These are phyloP conservation scores for Montipora efflorescens DNA, from an alignment of 64 coral and sea anemone species.

Conservation along the genomic window DNA sequence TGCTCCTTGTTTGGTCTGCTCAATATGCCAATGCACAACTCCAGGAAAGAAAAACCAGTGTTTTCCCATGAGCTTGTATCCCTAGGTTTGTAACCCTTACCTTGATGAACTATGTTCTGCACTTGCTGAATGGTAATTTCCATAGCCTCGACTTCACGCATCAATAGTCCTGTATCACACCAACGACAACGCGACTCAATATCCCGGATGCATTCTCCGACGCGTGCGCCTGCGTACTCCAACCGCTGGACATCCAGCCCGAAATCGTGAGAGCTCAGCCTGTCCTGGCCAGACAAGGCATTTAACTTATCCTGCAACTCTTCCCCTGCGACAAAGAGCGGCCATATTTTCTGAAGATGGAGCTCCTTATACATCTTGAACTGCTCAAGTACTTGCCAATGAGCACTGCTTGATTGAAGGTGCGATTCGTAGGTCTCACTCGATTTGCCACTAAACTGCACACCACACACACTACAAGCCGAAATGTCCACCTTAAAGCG, in stretches of 20 bases:
- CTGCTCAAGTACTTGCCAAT: constrained; percentile 28
- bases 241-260: constrained; percentile 66
- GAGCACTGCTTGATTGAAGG: background rate
- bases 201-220: constrained; percentile 42
- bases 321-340: constrained; percentile 35
- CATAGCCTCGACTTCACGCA: constrained; percentile 34
- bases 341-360: constrained; percentile 48
- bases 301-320: constrained; percentile 32
- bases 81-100: background rate
- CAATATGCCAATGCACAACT: too few species aligned
- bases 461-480: constrained; percentile 55
- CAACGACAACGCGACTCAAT: constrained; percentile 64
- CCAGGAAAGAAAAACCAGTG: too few species aligned
- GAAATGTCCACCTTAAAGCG: constrained; percentile 67
- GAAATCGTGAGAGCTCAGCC: constrained; percentile 49
- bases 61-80: too few species aligned
- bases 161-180: constrained; percentile 29
- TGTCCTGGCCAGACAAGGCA: constrained; percentile 18
- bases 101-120: constrained; percentile 55
- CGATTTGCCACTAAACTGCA: constrained; percentile 29
- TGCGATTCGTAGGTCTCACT: constrained; percentile 42
- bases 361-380: constrained; percentile 32
- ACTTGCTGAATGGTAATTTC: constrained; percentile 23
- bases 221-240: constrained; percentile 49
- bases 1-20: too few species aligned